These are phyloP conservation scores for Zeus faber DNA, from an alignment of 2,113 vertebrate species.

Conservation along the genomic window DNA sequence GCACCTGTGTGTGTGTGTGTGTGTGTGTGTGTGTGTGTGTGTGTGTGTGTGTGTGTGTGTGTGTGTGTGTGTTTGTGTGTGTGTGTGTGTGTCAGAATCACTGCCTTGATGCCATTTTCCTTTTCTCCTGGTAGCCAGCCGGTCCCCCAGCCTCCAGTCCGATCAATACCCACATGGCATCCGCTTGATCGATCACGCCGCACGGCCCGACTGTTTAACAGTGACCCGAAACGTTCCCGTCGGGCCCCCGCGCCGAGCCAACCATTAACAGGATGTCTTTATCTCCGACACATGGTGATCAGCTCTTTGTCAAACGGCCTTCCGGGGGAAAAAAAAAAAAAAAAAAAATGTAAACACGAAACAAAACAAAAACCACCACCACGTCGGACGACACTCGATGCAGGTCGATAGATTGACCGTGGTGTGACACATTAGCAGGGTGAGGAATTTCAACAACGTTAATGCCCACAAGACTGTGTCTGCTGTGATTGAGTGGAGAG, in stretches of 20 bases:
- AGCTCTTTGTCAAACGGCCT: not conserved
- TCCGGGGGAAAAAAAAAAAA: too few species aligned
- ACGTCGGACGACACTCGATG: too few species aligned
- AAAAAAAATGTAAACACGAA: too few species aligned
- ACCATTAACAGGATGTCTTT: not conserved
- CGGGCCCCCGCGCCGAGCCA: not conserved
- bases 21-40: not conserved
- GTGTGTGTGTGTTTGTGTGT: not conserved
- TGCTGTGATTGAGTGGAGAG: too few species aligned
- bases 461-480: too few species aligned
- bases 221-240: not conserved
- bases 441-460: too few species aligned
- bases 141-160: not conserved
- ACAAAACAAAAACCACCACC: too few species aligned
- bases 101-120: not conserved
- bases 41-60: too few species aligned
- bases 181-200: constrained; percentile 1
- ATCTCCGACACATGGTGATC: not conserved
- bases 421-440: too few species aligned
- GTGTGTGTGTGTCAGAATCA: too few species aligned
- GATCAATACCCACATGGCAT: constrained; percentile 4
- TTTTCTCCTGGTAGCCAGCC: not conserved
- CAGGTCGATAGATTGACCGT: too few species aligned
- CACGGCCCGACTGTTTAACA: not conserved
- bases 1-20: not conserved